Evolutionary conservation across 2,797 vertebrate species (phyloP).

Genomic region (Telmatherina bonti): DNA sequence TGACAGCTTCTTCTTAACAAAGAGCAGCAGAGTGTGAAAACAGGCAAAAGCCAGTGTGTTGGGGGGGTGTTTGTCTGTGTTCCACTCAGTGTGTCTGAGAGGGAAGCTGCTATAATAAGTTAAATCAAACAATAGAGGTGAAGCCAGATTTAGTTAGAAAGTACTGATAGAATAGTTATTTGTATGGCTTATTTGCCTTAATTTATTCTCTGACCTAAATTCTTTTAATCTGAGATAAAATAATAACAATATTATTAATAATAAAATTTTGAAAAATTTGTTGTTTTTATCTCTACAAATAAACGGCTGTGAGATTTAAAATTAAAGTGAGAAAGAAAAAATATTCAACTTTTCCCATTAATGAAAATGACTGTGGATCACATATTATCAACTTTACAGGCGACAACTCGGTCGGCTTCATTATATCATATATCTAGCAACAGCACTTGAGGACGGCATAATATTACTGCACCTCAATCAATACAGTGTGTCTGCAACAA

Average conservation of each 20-base stretch:
- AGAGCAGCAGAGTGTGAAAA: slow-evolving; percentile 73
- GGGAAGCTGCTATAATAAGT: slow-evolving; percentile 46
- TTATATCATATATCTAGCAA: slow-evolving; percentile 28
- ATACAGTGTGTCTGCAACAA: slow-evolving; percentile 47
- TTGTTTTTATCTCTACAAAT: neutral
- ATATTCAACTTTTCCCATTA: neutral
- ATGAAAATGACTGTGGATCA: slow-evolving; percentile 8
- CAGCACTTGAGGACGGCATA: slow-evolving; percentile 23
- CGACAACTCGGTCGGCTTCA: slow-evolving; percentile 4
- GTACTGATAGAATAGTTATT: neutral
- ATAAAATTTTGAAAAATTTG: neutral
- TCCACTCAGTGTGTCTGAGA: slow-evolving; percentile 45
- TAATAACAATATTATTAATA: too few relatives aligned
- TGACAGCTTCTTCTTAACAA: slow-evolving; percentile 67
- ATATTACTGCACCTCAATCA: slow-evolving; percentile 49
- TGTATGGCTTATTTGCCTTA: too few relatives aligned
- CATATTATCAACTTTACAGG: slow-evolving; percentile 25
- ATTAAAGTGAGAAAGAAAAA: neutral
- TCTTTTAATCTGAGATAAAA: too few relatives aligned
- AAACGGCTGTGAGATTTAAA: too few relatives aligned
- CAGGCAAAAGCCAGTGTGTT: slow-evolving; percentile 50
- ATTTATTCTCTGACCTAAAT: too few relatives aligned
- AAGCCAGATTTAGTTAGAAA: slow-evolving; percentile 32
- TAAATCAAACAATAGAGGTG: slow-evolving; percentile 36
- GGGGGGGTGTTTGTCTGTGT: slow-evolving; percentile 51